A percentile compares a stretch with the other conserved stretches of the same genome.
These are phyloP conservation scores for Anguilla marmorata DNA, from an alignment of 2,797 vertebrate species.

Conservation along the genomic window DNA sequence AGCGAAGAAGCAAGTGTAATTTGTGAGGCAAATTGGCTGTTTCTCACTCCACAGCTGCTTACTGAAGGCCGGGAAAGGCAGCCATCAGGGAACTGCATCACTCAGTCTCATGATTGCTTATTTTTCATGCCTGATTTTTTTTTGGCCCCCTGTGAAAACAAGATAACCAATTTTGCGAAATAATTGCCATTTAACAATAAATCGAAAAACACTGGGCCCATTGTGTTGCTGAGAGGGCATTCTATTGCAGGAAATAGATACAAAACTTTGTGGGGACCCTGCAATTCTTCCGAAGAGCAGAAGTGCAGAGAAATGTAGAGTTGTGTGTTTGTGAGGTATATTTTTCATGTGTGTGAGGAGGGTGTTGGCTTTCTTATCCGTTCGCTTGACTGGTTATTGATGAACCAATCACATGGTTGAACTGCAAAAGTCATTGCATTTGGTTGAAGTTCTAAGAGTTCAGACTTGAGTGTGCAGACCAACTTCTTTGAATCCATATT, in stretches of 20 bases:
- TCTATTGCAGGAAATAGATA: slow-evolving; percentile 20
- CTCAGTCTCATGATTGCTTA: neutral
- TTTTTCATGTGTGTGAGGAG: no score
- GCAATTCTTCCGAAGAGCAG: neutral
- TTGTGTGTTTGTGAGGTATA: neutral
- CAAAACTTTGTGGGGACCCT: slow-evolving; percentile 37
- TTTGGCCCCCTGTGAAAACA: neutral
- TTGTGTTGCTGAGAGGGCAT: neutral
- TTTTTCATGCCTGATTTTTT: slow-evolving; percentile 5
- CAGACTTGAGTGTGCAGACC: neutral
- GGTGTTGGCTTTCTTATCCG: neutral
- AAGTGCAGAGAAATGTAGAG: neutral
- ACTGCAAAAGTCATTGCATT: neutral
- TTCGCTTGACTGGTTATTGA: slow-evolving; percentile 49
- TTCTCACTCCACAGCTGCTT: neutral
- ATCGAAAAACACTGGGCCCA: neutral
- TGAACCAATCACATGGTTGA: slow-evolving; percentile 13
- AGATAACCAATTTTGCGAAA: neutral
- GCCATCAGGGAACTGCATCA: neutral
- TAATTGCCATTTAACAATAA: neutral
- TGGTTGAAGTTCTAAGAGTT: neutral
- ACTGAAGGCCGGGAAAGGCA: neutral
- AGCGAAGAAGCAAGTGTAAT: neutral
- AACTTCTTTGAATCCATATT: neutral
- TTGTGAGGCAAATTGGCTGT: neutral